Conservation (phyloP, 2,113 vertebrate species). For the Crotalus viridis region DNA sequence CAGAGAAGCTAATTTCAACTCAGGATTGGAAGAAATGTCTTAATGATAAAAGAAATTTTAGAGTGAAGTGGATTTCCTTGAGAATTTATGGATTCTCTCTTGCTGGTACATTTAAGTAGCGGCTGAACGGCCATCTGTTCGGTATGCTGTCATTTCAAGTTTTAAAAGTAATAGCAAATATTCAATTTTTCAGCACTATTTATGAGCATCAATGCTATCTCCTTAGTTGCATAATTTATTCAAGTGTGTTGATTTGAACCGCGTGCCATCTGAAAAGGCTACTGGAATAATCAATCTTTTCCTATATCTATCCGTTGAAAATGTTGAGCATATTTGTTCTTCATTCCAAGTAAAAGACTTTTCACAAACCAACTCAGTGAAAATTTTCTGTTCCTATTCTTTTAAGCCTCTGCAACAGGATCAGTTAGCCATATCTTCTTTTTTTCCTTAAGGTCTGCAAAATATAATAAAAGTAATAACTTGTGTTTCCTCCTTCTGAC, state of each 20-base stretch:
- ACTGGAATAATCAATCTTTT: slow-evolving; percentile 24
- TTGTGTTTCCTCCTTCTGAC: slow-evolving; percentile 41
- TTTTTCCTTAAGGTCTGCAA: slow-evolving; percentile 22
- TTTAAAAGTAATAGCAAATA: neutral
- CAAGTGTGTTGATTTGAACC: neutral
- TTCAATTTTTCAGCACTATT: neutral
- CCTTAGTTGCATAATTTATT: slow-evolving; percentile 42
- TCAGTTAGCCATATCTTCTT: slow-evolving; percentile 1
- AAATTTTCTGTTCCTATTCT: neutral
- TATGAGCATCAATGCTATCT: neutral
- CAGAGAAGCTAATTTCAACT: neutral
- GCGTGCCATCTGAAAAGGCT: neutral
- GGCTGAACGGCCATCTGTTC: neutral
- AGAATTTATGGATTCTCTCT: neutral
- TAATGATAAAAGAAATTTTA: neutral
- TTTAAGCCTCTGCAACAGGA: neutral
- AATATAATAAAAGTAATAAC: slow-evolving; percentile 30
- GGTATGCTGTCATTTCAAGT: neutral
- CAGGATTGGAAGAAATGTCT: neutral
- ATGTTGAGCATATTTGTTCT: neutral
- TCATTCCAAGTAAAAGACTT: neutral
- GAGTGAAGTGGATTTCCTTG: neutral
- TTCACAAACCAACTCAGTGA: slow-evolving; percentile 3
- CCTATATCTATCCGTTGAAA: neutral
- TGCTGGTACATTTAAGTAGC: neutral